Base-by-base conservation (phyloP, 2,888 invertebrate genomes). In the Sarcophaga caerulescens region DNA sequence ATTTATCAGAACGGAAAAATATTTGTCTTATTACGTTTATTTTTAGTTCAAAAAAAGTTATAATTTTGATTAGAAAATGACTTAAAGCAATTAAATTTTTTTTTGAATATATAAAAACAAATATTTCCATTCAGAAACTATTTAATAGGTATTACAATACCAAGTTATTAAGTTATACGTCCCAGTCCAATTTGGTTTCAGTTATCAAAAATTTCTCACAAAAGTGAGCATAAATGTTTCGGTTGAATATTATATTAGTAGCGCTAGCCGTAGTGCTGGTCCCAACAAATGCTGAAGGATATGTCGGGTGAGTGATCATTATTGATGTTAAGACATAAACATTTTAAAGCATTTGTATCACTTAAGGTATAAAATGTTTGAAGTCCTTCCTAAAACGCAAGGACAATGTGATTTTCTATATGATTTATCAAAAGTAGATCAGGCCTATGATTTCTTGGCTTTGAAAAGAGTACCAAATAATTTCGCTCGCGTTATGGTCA, bases 331-430 rank as follows among this genome's bases (percentile, higher is more conserved):
- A 45, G 1, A 35, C 35, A 35, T 8, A n/a, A 63, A 25, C 6
- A 17, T 4, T 23, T 14, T 17, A n/a, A 21, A 60, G 5, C 11
- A 2, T 57, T 62, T 11, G 17, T 19, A 69, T 44, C 6, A 57
- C 70, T 83, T 6, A n/a, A 92, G 92, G 12, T 92, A 89, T 75
- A 91, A 90, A 77, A 87, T 92, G 14, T 92, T 91, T 57, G 91
- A 92, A 62, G 85, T 91, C 3, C 84, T 88, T 1, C 80, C 87
- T 5, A 19, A 66, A 62, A 81, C 87, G 10, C 44, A 88, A 3
- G 85, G 73, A 5, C 90, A 92, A 45, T 81, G 77, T 0, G 83
- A 89, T 6, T 68, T 89, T 5, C 78, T 92, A 1, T 79, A 87
- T 57, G 74, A 87, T 11, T 78, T 90, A 1, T 88, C 89, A 0